A percentile compares a stretch with the other conserved stretches of the same genome.
Evolutionary conservation across 2,888 invertebrate genomes (phyloP).

Genomic region (Troides aeacus): DNA sequence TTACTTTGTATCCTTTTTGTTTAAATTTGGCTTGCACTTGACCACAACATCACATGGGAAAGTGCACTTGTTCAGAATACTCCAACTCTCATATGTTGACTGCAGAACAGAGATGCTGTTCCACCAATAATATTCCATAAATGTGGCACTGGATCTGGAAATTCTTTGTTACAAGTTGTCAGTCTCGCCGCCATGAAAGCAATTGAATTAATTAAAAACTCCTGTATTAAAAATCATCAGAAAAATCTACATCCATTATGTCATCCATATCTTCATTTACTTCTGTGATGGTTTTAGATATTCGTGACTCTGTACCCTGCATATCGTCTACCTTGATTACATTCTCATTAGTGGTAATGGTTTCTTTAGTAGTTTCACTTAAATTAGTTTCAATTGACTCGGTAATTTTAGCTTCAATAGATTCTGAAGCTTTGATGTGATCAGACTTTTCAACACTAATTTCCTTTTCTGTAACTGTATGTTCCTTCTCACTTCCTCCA

Average conservation of each 20-base stretch:
- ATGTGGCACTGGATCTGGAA: no score
- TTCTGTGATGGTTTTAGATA: not conserved
- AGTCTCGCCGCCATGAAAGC: no score
- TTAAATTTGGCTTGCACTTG: no score
- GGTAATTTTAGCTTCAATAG: not conserved
- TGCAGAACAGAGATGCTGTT: not conserved
- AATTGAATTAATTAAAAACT: no score
- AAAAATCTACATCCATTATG: conserved; percentile 68
- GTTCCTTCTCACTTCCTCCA: not conserved
- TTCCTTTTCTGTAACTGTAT: not conserved
- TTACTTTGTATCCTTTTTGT: conserved; percentile 32
- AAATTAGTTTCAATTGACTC: no score
- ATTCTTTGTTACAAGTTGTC: no score
- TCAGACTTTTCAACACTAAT: conserved; percentile 16
- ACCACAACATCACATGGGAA: no score
- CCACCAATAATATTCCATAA: no score
- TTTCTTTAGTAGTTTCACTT: not conserved
- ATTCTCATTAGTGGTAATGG: not conserved
- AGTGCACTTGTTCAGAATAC: no score
- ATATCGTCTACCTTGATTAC: not conserved
- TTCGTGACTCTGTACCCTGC: not conserved
- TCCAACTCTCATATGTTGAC: no score
- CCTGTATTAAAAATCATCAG: conserved; percentile 55
- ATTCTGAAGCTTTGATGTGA: conserved; percentile 2
- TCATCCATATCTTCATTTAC: conserved; percentile 31